phyloP scores from a whole-genome alignment of 2,113 vertebrate species.

The Cyprinodon brontotheroides region DNA sequence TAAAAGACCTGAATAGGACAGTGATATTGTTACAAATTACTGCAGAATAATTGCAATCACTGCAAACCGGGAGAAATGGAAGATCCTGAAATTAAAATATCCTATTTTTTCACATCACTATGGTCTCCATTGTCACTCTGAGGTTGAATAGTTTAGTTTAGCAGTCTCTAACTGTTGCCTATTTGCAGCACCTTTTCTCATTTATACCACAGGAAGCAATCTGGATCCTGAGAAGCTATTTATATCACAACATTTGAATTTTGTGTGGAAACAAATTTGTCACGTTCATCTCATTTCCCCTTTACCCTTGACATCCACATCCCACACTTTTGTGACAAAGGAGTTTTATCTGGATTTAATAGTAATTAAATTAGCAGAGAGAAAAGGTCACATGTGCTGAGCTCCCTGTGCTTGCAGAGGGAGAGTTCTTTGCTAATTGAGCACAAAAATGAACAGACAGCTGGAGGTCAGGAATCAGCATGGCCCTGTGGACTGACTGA shows the following conservation, averaged over 20 bases:
- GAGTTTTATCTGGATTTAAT: conserved; percentile 54
- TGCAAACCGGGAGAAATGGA: neutral
- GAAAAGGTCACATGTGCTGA: conserved; percentile 53
- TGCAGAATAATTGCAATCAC: neutral
- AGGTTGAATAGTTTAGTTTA: neutral
- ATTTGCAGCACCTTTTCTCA: neutral
- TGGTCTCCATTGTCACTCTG: neutral
- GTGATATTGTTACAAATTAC: neutral
- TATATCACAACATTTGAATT: neutral
- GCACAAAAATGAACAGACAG: conserved; percentile 68
- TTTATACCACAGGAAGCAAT: conserved; percentile 12
- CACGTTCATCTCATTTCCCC: neutral
- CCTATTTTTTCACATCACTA: neutral
- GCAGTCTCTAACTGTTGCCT: neutral
- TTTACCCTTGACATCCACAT: conserved; percentile 23
- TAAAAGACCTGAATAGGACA: too few species aligned
- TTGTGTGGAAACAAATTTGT: conserved; percentile 28
- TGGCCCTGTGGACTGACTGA: conserved; percentile 44
- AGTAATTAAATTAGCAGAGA: conserved; percentile 62
- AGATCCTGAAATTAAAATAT: neutral
- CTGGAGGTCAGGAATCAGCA: conserved; percentile 70
- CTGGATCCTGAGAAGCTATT: conserved; percentile 7
- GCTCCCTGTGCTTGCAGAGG: conserved; percentile 40
- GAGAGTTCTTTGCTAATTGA: conserved; percentile 67
- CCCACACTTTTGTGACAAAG: conserved; percentile 30